phyloP scores from a whole-genome alignment of 2,113 vertebrate species.

The Limnothrissa miodon region DNA sequence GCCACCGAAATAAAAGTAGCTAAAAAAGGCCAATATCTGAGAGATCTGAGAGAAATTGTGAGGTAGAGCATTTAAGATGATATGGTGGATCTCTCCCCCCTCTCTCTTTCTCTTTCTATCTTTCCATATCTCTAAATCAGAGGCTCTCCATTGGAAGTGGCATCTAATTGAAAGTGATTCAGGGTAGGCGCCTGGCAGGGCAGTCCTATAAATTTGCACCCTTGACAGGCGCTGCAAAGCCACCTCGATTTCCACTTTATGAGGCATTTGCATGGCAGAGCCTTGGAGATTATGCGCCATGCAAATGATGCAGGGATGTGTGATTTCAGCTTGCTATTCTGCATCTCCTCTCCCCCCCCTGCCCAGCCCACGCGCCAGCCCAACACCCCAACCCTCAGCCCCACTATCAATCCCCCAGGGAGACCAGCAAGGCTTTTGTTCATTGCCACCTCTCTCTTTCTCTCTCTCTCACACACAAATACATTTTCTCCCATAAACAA shows the following conservation, averaged over 20 bases:
- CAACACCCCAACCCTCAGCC: background rate
- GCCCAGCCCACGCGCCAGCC: background rate
- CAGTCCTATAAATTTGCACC: background rate
- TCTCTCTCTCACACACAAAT: background rate
- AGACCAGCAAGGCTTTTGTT: background rate
- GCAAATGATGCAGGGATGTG: background rate
- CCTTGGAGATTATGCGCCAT: constrained; percentile 8
- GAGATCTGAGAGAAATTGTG: background rate
- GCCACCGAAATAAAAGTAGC: too few species aligned
- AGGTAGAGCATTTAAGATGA: background rate
- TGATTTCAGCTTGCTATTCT: background rate
- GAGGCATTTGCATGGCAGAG: constrained; percentile 13
- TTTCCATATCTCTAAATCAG: constrained; percentile 5
- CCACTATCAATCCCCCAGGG: background rate
- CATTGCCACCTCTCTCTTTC: background rate
- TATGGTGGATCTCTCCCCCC: background rate
- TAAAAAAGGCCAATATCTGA: background rate
- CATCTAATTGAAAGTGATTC: constrained; percentile 9
- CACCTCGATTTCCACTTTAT: constrained; percentile 10
- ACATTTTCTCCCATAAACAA: background rate
- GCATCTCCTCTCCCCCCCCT: background rate
- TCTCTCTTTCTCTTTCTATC: constrained; percentile 3
- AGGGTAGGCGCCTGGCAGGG: background rate
- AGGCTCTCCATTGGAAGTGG: background rate
- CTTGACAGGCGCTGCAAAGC: background rate